Percentiles rank a stretch among this genome's conserved stretches.
These are phyloP conservation scores for Labia minor DNA, from an alignment of 2,888 invertebrate genomes.

Conservation along the genomic window DNA sequence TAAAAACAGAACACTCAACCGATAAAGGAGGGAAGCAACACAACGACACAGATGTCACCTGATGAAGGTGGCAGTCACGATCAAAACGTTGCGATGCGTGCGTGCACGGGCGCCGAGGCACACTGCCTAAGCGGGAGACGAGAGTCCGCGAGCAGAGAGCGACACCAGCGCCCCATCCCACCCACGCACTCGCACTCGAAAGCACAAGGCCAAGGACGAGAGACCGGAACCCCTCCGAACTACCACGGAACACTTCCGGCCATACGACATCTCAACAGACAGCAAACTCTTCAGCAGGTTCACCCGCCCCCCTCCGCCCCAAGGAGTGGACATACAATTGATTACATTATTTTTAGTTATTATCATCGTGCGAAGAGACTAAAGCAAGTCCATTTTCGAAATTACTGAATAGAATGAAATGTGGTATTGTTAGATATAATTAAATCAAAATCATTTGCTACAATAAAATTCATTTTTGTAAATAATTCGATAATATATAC, in stretches of 20 bases:
- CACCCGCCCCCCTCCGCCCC: no score
- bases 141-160: background rate
- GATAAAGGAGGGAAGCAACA: background rate
- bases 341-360: no score
- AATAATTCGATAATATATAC: no score
- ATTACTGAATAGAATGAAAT: no score
- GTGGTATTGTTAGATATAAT: no score
- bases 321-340: no score
- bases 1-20: background rate
- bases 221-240: background rate
- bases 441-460: no score
- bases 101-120: conserved; percentile 1
- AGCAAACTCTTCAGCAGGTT: no score
- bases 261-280: no score
- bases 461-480: no score
- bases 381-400: no score
- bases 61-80: background rate
- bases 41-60: background rate
- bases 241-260: background rate
- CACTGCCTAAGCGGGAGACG: background rate
- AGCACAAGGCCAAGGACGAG: background rate
- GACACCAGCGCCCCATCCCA: background rate
- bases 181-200: background rate
- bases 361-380: no score
- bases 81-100: background rate